Evolutionary conservation across 2,888 invertebrate genomes (phyloP).

Genomic region (Ophion costatus): DNA sequence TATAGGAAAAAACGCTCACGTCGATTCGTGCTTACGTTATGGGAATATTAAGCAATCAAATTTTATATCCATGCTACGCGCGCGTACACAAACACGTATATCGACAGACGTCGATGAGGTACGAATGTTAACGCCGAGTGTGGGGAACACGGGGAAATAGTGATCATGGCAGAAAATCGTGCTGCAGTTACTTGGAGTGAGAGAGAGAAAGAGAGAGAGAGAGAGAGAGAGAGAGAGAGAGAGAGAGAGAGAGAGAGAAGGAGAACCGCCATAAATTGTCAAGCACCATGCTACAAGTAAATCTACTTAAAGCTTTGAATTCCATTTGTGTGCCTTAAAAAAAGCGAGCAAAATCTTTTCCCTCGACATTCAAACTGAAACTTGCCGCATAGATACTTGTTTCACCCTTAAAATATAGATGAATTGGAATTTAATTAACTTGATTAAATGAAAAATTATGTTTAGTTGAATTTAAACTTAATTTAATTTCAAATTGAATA

Average conservation of each 20-base stretch:
- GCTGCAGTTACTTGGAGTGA: neutral
- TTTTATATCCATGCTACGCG: neutral
- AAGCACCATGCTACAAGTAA: neutral
- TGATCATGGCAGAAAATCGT: neutral
- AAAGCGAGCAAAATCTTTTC: neutral
- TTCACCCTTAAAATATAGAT: neutral
- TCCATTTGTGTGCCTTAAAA: neutral
- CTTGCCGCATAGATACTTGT: neutral
- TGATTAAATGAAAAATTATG: neutral
- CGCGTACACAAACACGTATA: neutral
- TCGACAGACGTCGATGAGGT: neutral
- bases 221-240: neutral
- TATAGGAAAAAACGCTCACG: neutral
- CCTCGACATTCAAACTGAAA: neutral
- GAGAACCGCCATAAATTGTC: neutral
- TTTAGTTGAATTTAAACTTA: neutral
- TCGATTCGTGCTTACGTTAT: constrained; percentile 5
- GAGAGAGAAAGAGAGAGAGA: neutral
- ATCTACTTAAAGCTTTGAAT: no score
- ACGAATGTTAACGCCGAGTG: neutral
- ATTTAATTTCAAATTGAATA: no score
- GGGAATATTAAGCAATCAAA: constrained; percentile 1
- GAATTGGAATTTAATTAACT: neutral
- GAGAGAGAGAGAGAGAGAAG: neutral
- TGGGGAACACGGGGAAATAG: neutral